Base-by-base conservation (phyloP, 2,888 invertebrate species). In the Aporophyla nigra region DNA sequence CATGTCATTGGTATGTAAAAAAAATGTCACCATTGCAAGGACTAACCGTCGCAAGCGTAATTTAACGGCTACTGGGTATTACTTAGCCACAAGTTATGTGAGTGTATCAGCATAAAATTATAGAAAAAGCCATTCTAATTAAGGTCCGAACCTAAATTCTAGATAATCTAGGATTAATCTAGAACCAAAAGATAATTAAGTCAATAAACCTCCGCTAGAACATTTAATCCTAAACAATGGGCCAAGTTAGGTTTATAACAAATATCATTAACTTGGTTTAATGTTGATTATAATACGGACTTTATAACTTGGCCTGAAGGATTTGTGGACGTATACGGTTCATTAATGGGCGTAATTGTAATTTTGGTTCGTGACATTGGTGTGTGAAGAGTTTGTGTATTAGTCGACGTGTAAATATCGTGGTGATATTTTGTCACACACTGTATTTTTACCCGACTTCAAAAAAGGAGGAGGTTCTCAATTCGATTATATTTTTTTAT, bases 151-250 rank as follows among this genome's bases (percentile, higher is more conserved):
- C 43, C 67, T 72, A 75, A 81, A 85, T 75, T 70, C 69, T 51
- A 40, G n/a, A 66, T 84, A 71, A 82, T 76, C 86, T 73, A 46
- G 67, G 67, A 71, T 85, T 58, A 84, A 68, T 68, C 76, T 76
- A 69, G 58, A 14, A 61, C 68, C 67, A 63, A 85, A 78, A 71
- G 21, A 51, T 71, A 83, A 85, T 85, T 71, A 76, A 76, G 40
- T 24, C 58, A 69, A 71, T 85, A 85, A 83, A 81, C 75, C 66
- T 74, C 49, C 9, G 53, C 59, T 62, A 43, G 63, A 66, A 58
- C 68, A 73, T 53, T 82, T 81, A 76, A 82, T 71, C 82, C 73
- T 9, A 43, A 73, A 82, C 74, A 85, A 85, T 77, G 68, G 71
- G 27, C 51, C 7, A 54, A 72, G 62, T 81, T 54, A 68, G 66